Base-by-base conservation (phyloP, 1,140 invertebrate genomes). In the Trinorchestia longiramus region DNA sequence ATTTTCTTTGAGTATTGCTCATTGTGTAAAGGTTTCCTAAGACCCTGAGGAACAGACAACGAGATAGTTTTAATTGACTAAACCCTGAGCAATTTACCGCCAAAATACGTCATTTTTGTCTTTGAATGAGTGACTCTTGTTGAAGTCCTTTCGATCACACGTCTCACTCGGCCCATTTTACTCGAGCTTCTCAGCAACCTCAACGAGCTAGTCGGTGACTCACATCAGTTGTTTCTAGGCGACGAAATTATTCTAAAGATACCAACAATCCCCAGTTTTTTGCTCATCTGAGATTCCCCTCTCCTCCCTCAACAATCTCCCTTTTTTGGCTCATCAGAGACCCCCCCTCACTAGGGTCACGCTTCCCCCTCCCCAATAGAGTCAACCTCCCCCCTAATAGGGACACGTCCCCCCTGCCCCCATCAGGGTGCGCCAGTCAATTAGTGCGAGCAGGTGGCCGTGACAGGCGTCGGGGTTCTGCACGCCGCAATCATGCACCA, bases 401-500 rank as follows among this genome's bases (percentile, higher is more conserved):
- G 4, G 36, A 8, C 36, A 8, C 90, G 36, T 42, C 43, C 90
- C 41, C 41, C 36, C 23, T 40, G 4, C 87, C 87, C 87, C 87
- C 8, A 8, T 88, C 87, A 6, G 87, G 87, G 87, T 88, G 36
- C 41, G 90, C 41, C 43, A 42, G 90, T 92, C 90, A 92, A 92
- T 92, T 92, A 92, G 90, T 44, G 90, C 90, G 19, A 42, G 90
- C 90, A 92, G 90, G 90, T 44, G n/a, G 90, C 90, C 43, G 90
- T 92, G 90, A 92, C 90, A 92, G 90, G 43, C 90, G 90, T 42
- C n/a, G 36, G 41, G 90, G 90, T 42, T 8, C 90, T 23, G 41
- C 90, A 41, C 90, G 42, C 90, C 47, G 47, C 47, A 94, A 94
- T 94, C 92, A 94, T 94, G 92, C 92, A 43, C 92, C 92, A 94